These are phyloP conservation scores for Norana najaformis DNA, from an alignment of 2,888 invertebrate species.

Conservation along the genomic window DNA sequence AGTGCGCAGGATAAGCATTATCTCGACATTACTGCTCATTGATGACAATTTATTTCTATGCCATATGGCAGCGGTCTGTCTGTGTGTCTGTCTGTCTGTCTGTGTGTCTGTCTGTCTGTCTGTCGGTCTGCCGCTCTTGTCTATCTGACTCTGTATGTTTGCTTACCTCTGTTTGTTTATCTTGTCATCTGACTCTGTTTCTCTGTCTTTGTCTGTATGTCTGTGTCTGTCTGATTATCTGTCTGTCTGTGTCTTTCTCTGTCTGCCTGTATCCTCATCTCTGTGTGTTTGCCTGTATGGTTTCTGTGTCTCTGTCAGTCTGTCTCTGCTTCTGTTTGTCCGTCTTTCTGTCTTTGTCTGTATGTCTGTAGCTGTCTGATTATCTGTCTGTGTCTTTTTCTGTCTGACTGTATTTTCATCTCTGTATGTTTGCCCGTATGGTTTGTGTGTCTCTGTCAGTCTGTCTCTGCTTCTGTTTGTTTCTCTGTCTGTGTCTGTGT, in stretches of 20 bases:
- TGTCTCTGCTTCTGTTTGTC: background rate
- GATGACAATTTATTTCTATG: slow-evolving; percentile 13
- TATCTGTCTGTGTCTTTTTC: no score
- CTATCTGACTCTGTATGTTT: background rate
- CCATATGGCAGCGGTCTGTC: background rate
- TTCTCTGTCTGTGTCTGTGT: no score
- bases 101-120: background rate
- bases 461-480: no score
- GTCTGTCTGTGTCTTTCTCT: no score
- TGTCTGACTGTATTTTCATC: no score
- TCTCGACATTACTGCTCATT: background rate
- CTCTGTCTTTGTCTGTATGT: no score
- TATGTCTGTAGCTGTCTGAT: no score
- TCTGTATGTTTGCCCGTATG: no score
- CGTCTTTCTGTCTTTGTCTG: background rate
- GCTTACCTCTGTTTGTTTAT: background rate
- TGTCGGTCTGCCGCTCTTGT: background rate
- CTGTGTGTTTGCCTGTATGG: background rate
- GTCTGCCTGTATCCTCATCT: background rate
- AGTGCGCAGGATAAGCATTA: background rate
- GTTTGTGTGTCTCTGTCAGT: no score
- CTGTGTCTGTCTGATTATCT: no score
- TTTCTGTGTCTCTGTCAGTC: background rate
- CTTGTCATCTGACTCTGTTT: no score
- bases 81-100: background rate